Evolutionary conservation across 1,140 invertebrate genomes (phyloP), one percentile per base, ranked within the genome.

Genomic region (Cydia splendana): DNA sequence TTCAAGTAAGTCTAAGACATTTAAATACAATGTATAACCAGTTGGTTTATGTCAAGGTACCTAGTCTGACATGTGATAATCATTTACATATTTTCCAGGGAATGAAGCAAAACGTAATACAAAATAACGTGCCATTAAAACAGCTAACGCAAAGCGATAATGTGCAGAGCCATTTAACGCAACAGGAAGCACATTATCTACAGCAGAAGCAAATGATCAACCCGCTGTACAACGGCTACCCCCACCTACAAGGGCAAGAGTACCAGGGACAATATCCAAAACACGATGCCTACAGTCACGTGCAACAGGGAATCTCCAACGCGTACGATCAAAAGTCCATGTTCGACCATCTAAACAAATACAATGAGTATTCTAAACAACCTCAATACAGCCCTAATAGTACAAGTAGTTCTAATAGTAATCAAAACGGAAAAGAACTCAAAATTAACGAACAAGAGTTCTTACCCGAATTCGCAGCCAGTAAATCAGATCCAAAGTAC

Each of bases 401-500:
- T 78, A 90, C 87, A 71, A 90, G 87, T 80, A 92, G 90, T 86
- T 90, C 90, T 62, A 93, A 89, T 78, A 93, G 90, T 81, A 93
- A 91, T 75, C 91, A 90, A 90, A 89, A 87, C 74, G 86, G 84
- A 71, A 93, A 91, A 85, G 91, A 93, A 77, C 80, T 87, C n/a
- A 93, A 91, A 87, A 91, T 91, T 74, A 93, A 91, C 78, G 91
- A 94, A 82, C 93, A 94, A 85, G 93, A 94, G 83, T 94, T 93
- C 80, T 85, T 91, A 15, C 93, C 93, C 38, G 93, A 94, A 81
- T 94, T 94, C 78, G 93, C 92, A 67, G 92, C 91, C n/a, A 96
- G 95, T 82, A 98, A 98, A 91, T 97, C 96, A 71, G 97, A 98
- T 90, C 97, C 97, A 0, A 98, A 98, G 91, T 98, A 98, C 94